phyloP scores from a whole-genome alignment of 2,113 vertebrate genomes.

The Rhynchomys soricoides region DNA sequence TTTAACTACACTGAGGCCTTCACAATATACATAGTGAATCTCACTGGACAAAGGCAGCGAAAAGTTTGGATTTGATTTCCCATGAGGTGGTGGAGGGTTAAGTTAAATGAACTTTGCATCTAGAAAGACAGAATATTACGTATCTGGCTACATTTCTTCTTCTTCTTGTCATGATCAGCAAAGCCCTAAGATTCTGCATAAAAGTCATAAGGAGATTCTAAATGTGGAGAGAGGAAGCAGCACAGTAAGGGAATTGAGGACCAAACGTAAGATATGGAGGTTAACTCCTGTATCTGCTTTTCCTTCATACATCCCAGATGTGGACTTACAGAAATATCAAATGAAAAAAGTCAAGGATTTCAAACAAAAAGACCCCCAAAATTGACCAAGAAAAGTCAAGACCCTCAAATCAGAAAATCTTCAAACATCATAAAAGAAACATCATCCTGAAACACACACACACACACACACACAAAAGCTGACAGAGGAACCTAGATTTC shows the following conservation, averaged over 20 bases:
- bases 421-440: not conserved
- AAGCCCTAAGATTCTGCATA: not conserved
- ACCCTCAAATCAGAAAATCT: not conserved
- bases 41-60: not conserved
- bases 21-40: not conserved
- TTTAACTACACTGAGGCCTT: not conserved
- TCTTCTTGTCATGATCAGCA: not conserved
- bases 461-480: not conserved
- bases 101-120: not conserved
- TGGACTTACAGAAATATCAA: not conserved
- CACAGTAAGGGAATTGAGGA: not conserved
- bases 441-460: too few species aligned
- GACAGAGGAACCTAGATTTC: not conserved
- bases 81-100: not conserved
- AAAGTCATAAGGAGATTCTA: not conserved
- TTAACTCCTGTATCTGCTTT: not conserved
- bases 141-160: not conserved
- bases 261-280: not conserved
- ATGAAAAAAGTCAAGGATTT: not conserved
- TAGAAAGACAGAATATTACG: not conserved
- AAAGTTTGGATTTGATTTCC: not conserved
- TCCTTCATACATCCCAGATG: not conserved
- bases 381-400: not conserved
- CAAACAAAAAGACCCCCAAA: not conserved
- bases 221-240: not conserved